Evolutionary conservation across 1,140 invertebrate species (phyloP).

Genomic region (Procambarus virginalis): DNA sequence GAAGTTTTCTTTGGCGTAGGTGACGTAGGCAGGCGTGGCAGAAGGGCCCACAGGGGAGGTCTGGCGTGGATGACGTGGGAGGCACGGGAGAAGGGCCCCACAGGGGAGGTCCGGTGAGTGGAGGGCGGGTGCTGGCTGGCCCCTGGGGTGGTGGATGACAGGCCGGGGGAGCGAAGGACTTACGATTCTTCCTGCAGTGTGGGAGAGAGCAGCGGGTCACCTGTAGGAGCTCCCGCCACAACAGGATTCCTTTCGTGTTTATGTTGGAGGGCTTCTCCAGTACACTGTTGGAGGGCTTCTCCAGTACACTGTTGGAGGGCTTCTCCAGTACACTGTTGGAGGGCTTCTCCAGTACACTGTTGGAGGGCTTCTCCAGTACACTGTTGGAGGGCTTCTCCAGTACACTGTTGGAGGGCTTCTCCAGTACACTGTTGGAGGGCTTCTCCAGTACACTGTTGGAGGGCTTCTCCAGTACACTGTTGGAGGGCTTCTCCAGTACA

Average conservation of each 20-base stretch:
- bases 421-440: too few species aligned
- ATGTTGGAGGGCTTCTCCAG: slow-evolving; percentile 3
- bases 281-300: background rate
- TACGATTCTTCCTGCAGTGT: slow-evolving; percentile 14
- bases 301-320: too few species aligned
- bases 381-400: too few species aligned
- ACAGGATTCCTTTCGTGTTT: too few species aligned
- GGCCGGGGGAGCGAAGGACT: background rate
- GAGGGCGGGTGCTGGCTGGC: background rate
- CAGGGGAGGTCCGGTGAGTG: slow-evolving; percentile 12
- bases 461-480: too few species aligned
- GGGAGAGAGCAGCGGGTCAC: slow-evolving; percentile 28
- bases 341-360: too few species aligned
- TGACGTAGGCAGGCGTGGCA: background rate
- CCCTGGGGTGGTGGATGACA: background rate
- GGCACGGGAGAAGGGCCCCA: background rate
- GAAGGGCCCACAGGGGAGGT: background rate
- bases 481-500: too few species aligned
- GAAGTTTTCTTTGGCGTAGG: too few species aligned
- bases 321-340: too few species aligned
- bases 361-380: too few species aligned
- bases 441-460: too few species aligned
- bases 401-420: too few species aligned
- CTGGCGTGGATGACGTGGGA: background rate
- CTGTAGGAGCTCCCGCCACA: background rate